Evolutionary conservation across 1,140 invertebrate genomes (phyloP), one percentile per base, ranked within the genome.

Genomic region (Hirudo medicinalis): DNA sequence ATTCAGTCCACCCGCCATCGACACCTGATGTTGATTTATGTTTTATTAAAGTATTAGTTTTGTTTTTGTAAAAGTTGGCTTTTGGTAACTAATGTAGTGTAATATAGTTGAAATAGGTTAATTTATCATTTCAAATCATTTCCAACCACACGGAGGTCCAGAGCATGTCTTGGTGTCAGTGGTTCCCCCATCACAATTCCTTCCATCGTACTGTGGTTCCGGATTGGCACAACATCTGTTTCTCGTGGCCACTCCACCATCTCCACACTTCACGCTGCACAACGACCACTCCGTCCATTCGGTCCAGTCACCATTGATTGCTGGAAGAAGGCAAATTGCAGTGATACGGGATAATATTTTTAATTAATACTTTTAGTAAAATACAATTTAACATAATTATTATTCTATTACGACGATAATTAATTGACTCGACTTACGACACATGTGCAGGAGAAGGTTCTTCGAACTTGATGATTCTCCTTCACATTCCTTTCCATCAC

Each of bases 1-100:
- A 96, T 27, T 87, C 81, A 69, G 90, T 90, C 91, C 91, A 94
- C 73, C 86, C 91, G 73, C 94, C 94, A 83, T 92, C 93, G 72
- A 90, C 94, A 73, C 73, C 77, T 67, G 43, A 49, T 49, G 43
- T 49, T 49, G 15, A 5, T 49, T 15, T 15, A 17, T 49, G 43
- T 0, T 49, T 11, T 40, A 40, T 40, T 11, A 40, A n/a, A 36
- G 1, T 13, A 49, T 49, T 49, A 8, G 43, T 49, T 11, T 36
- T 36, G 32, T 36, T 36, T 36, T 36, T 36, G 32, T 6, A 3
- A 36, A 36, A 36, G 32, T 6, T 3, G 32, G 6, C 32, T 2
- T 36, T 36, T 36, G n/a, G 6, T 36, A 36, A 36, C 32, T 36
- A 36, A 2, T 36, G 2, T 36, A 36, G n/a, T 36, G 32, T 36